phyloP scores from a whole-genome alignment of 2,888 invertebrate genomes.

The Pardosa pseudoannulata region DNA sequence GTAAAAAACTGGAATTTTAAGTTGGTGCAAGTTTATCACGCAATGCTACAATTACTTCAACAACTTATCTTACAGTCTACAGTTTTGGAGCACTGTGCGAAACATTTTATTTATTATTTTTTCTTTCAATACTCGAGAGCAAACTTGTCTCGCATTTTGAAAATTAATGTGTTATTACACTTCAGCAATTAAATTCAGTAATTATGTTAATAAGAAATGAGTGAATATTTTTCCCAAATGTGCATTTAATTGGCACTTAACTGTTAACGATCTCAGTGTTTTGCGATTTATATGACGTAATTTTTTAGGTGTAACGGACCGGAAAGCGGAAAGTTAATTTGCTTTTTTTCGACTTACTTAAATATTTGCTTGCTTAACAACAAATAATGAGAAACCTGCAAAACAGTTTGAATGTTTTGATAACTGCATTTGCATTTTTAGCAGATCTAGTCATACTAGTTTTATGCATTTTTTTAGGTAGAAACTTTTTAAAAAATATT shows the following conservation, averaged over 20 bases:
- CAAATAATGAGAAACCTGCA: not conserved
- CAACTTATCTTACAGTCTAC: too few relatives aligned
- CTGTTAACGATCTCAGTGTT: constrained; percentile 31
- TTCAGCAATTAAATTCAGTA: constrained; percentile 48
- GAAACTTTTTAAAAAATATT: too few relatives aligned
- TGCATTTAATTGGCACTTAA: constrained; percentile 50
- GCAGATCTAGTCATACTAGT: too few relatives aligned
- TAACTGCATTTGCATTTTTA: too few relatives aligned
- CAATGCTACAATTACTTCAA: too few relatives aligned
- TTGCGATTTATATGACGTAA: not conserved
- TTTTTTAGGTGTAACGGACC: constrained; percentile 31
- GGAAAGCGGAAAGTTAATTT: constrained; percentile 20
- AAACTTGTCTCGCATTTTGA: not conserved
- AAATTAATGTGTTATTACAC: not conserved
- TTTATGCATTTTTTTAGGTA: too few relatives aligned
- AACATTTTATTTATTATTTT: too few relatives aligned
- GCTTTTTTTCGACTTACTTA: not conserved
- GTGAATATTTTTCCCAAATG: constrained; percentile 39
- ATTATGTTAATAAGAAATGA: constrained; percentile 49
- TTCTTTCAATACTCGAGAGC: too few relatives aligned
- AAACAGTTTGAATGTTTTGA: too few relatives aligned
- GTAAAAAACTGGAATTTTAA: too few relatives aligned
- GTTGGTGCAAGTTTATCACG: too few relatives aligned
- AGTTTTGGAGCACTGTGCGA: too few relatives aligned
- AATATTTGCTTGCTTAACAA: not conserved